Evolutionary conservation across 1,140 invertebrate species (phyloP).

Genomic region (Pinna nobilis): DNA sequence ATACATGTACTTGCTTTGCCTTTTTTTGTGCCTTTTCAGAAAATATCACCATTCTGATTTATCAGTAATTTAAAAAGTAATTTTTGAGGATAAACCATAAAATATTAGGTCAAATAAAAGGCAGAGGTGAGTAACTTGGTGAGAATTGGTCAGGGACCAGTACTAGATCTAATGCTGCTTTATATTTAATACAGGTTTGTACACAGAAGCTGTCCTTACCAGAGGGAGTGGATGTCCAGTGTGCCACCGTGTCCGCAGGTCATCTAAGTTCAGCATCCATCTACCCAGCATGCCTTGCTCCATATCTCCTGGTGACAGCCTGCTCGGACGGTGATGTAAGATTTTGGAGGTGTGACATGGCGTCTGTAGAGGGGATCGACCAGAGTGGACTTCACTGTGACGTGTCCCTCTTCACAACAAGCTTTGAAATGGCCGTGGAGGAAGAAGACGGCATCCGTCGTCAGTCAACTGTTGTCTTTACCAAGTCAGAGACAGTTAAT

Average conservation of each 20-base stretch:
- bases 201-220: constrained; percentile 90
- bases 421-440: constrained; percentile 64
- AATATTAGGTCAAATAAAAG: too few relatives aligned
- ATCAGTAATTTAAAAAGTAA: too few relatives aligned
- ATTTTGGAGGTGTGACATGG: constrained; percentile 87
- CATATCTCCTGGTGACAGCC: constrained; percentile 95
- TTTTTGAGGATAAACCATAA: too few relatives aligned
- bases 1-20: too few relatives aligned
- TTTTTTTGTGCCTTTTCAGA: too few relatives aligned
- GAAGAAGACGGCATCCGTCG: constrained; percentile 42
- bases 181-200: constrained; percentile 79
- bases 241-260: constrained; percentile 94
- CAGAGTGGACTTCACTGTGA: too few relatives aligned
- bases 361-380: constrained; percentile 16
- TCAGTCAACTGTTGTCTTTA: constrained; percentile 34
- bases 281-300: constrained; percentile 97
- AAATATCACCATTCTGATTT: too few relatives aligned
- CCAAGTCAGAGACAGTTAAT: constrained; percentile 45
- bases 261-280: constrained; percentile 98
- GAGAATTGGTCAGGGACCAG: too few relatives aligned
- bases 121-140: too few relatives aligned
- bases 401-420: constrained; percentile 36
- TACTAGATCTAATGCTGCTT: too few relatives aligned
- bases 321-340: constrained; percentile 75
- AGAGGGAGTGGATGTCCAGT: constrained; percentile 91